Conservation (phyloP, 2,888 invertebrate genomes). For the Himalopsyche kuldschensis region DNA sequence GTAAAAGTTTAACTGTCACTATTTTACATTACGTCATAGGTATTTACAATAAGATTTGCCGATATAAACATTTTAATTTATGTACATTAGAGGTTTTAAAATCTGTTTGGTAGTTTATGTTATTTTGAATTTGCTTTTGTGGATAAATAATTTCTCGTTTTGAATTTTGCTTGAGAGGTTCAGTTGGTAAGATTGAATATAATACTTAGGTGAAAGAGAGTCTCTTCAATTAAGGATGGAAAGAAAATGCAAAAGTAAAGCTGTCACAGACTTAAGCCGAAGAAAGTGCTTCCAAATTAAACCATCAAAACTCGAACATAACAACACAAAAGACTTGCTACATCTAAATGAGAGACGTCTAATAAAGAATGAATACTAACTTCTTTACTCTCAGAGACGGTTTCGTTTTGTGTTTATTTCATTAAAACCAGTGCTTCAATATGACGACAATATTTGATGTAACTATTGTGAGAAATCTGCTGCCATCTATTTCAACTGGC, state of each 20-base stretch:
- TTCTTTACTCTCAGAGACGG: background rate
- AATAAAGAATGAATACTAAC: constrained; percentile 1
- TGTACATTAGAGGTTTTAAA: too few relatives aligned
- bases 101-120: too few relatives aligned
- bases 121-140: too few relatives aligned
- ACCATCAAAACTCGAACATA: constrained; percentile 28
- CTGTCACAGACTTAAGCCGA: constrained; percentile 23
- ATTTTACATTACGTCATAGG: too few relatives aligned
- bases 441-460: background rate
- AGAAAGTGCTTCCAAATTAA: constrained; percentile 35
- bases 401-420: constrained; percentile 56
- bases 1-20: too few relatives aligned
- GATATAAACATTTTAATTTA: too few relatives aligned
- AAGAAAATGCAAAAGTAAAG: constrained; percentile 22
- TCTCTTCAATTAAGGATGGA: constrained; percentile 21
- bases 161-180: background rate
- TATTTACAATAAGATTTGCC: too few relatives aligned
- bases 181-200: background rate
- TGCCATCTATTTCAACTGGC: too few relatives aligned
- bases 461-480: too few relatives aligned
- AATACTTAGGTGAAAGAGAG: constrained; percentile 2
- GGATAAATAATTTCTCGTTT: background rate
- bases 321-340: background rate
- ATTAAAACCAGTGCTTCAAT: constrained; percentile 45
- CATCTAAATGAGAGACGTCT: constrained; percentile 3